Conservation (phyloP, 2,113 vertebrate genomes). For the Prionailurus bengalensis region DNA sequence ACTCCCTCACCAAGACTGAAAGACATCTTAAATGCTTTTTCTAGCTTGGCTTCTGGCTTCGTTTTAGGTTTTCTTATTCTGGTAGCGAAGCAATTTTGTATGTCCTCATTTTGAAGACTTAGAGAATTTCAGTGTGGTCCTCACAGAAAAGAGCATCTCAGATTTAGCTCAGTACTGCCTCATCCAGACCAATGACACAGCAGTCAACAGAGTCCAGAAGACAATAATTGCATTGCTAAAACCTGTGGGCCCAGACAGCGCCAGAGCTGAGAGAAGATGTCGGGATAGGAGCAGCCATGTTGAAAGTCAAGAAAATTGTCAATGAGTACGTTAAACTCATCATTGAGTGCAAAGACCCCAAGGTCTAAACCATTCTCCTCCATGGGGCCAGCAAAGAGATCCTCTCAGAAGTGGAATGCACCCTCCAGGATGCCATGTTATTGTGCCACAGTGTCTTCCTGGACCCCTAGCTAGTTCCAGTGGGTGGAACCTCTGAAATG, state of each 20-base stretch:
- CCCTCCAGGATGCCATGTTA: constrained; percentile 98
- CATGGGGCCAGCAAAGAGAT: constrained; percentile 98
- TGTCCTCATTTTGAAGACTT: background rate
- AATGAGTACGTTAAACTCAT: constrained; percentile 98
- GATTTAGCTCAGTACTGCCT: constrained; percentile 98
- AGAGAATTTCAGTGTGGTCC: constrained; percentile 88
- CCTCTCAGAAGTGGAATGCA: constrained; percentile 96
- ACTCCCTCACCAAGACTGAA: background rate
- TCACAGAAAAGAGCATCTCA: constrained; percentile 98
- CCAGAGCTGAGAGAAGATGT: constrained; percentile 95
- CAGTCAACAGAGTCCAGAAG: constrained; percentile 96
- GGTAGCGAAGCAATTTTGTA: background rate
- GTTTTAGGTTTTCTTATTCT: background rate
- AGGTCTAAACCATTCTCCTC: constrained; percentile 96
- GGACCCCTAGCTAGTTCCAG: constrained; percentile 91
- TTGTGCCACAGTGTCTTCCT: constrained; percentile 95
- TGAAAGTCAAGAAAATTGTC: constrained; percentile 98
- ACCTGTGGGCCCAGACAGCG: constrained; percentile 96
- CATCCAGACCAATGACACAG: constrained; percentile 95
- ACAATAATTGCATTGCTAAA: constrained; percentile 93
- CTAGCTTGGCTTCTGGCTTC: background rate
- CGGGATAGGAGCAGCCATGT: constrained; percentile 92
- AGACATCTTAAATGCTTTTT: background rate
- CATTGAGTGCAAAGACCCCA: constrained; percentile 96
- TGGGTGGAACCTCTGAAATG: constrained; percentile 94